These are phyloP conservation scores for Platyura marginata DNA, from an alignment of 1,140 invertebrate species.

Conservation along the genomic window DNA sequence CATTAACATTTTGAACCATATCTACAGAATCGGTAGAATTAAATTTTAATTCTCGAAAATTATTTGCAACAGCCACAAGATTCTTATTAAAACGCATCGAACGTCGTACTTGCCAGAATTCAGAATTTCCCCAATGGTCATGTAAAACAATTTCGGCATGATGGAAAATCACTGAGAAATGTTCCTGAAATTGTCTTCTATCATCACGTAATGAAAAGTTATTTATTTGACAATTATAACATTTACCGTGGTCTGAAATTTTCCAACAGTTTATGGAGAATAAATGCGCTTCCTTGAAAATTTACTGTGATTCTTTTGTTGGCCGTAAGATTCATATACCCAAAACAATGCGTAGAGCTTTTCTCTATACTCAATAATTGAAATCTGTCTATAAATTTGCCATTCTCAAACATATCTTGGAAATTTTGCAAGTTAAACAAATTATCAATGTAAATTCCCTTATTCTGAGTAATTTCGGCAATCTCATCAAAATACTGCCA, in stretches of 20 bases:
- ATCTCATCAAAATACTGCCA: slow-evolving; percentile 46
- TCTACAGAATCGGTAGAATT: slow-evolving; percentile 34
- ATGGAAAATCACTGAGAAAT: slow-evolving; percentile 39
- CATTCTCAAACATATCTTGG: slow-evolving; percentile 62
- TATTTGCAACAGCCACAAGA: slow-evolving; percentile 46
- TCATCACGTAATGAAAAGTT: no score
- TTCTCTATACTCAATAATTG: no score
- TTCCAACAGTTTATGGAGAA: slow-evolving; percentile 34
- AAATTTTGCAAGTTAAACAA: slow-evolving; percentile 74
- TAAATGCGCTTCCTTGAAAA: slow-evolving; percentile 61
- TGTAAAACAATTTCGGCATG: slow-evolving; percentile 81
- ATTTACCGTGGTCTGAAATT: slow-evolving; percentile 15
- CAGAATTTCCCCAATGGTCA: slow-evolving; percentile 58
- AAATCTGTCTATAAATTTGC: slow-evolving; percentile 69
- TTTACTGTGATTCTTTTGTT: slow-evolving; percentile 10
- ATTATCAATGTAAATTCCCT: slow-evolving; percentile 31
- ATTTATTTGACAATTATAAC: no score
- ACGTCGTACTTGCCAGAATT: slow-evolving; percentile 73
- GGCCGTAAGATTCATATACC: slow-evolving; percentile 24
- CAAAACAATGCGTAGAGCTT: no score
- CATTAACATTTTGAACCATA: slow-evolving; percentile 13
- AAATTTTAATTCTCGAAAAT: slow-evolving; percentile 48
- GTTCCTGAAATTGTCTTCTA: neutral
- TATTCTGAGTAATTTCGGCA: slow-evolving; percentile 12
- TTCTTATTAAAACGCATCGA: slow-evolving; percentile 76